A percentile compares a stretch with the other conserved stretches of the same genome.
Evolutionary conservation across 2,797 vertebrate species (phyloP).

Genomic region (Chloroceryle inda): DNA sequence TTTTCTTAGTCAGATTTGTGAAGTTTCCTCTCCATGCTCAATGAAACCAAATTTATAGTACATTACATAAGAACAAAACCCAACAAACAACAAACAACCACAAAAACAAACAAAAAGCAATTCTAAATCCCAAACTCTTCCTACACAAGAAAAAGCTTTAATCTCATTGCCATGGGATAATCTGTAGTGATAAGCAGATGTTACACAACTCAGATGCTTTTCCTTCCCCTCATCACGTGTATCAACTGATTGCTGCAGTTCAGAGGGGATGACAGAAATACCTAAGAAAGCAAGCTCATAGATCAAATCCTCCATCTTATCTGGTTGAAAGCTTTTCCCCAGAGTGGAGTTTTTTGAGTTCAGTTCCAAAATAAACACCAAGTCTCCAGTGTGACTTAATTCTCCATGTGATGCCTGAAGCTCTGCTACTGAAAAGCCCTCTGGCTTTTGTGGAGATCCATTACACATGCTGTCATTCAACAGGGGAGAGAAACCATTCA

Average conservation of each 20-base stretch:
- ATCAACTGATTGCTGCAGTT: neutral
- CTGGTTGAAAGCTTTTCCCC: conserved; percentile 47
- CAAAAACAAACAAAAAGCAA: neutral
- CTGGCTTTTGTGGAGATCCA: neutral
- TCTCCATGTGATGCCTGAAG: conserved; percentile 29
- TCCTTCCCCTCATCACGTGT: neutral
- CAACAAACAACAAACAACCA: neutral
- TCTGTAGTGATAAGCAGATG: conserved; percentile 57
- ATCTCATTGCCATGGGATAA: conserved; percentile 64
- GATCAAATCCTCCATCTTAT: conserved; percentile 64
- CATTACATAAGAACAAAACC: neutral
- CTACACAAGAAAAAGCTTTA: conserved; percentile 31
- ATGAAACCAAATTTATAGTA: neutral
- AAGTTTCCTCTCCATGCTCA: neutral
- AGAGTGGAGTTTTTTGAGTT: conserved; percentile 11
- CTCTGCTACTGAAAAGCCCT: conserved; percentile 2
- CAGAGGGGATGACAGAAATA: conserved; percentile 36
- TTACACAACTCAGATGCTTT: conserved; percentile 55
- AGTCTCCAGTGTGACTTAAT: conserved; percentile 14
- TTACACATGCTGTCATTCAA: conserved; percentile 28
- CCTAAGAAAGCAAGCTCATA: conserved; percentile 35
- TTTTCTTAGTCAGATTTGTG: neutral
- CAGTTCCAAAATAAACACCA: conserved; percentile 46
- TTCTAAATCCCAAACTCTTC: conserved; percentile 10
- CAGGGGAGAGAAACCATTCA: neutral